Evolutionary conservation across 2,888 invertebrate species (phyloP).

Genomic region (Melinopterus prodromus): DNA sequence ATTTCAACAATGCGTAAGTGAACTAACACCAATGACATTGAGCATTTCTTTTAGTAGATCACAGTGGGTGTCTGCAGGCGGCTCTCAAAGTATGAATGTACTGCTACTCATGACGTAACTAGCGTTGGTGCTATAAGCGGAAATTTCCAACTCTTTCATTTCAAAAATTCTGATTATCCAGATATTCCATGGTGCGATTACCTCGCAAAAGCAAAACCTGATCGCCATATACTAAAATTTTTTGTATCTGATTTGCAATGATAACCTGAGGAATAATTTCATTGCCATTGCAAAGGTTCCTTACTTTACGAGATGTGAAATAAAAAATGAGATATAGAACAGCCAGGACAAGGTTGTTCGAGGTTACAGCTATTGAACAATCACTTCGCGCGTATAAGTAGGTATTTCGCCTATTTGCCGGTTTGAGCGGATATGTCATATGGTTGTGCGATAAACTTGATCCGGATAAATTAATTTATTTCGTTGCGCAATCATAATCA

Average conservation of each 20-base stretch:
- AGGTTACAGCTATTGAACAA: background rate
- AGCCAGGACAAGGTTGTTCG: conserved; percentile 4
- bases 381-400: background rate
- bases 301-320: background rate
- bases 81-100: background rate
- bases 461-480: too few species aligned
- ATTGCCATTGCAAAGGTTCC: background rate
- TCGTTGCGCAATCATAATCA: too few species aligned
- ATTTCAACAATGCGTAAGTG: background rate
- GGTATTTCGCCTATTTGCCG: background rate
- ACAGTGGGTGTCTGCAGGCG: background rate
- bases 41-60: background rate
- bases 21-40: conserved; percentile 4
- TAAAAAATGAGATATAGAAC: background rate
- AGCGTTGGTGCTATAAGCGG: background rate
- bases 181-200: background rate
- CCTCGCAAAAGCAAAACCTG: background rate
- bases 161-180: background rate
- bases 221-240: background rate
- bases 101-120: background rate
- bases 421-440: background rate
- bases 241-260: background rate
- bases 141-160: background rate
- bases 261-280: background rate
- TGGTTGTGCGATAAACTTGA: too few species aligned